A percentile compares a stretch with the other conserved stretches of the same genome.
Conservation (phyloP, 2,113 vertebrate species). For the Sander vitreus region DNA sequence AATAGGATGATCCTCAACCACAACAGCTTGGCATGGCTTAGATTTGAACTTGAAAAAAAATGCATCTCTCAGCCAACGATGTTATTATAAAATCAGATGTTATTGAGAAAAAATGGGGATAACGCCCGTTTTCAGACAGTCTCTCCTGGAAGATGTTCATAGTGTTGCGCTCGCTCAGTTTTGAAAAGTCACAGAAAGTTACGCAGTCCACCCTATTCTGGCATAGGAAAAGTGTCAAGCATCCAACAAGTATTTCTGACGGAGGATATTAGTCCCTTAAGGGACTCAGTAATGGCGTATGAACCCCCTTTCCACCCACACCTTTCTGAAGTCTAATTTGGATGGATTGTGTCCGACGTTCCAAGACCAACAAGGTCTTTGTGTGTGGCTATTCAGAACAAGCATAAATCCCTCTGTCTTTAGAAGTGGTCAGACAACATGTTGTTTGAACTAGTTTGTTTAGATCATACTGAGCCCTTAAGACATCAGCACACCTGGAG, state of each 20-base stretch:
- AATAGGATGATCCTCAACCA: neutral
- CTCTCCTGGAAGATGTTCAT: too few relatives aligned
- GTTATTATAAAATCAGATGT: neutral
- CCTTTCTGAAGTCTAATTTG: too few relatives aligned
- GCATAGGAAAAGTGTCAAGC: too few relatives aligned
- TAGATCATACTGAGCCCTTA: too few relatives aligned
- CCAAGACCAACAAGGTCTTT: neutral
- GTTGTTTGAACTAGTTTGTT: too few relatives aligned
- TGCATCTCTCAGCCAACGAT: neutral
- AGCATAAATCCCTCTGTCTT: neutral
- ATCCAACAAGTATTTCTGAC: too few relatives aligned
- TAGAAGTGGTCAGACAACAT: neutral
- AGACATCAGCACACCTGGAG: neutral
- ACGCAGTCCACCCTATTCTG: too few relatives aligned
- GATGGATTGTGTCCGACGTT: neutral
- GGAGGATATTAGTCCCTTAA: too few relatives aligned
- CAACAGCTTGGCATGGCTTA: neutral
- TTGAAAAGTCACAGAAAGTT: too few relatives aligned
- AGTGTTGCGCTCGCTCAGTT: too few relatives aligned
- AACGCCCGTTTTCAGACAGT: neutral
- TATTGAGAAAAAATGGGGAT: neutral
- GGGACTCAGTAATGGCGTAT: too few relatives aligned
- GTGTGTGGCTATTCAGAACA: neutral
- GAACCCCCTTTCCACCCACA: too few relatives aligned
- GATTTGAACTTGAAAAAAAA: neutral